Conservation (phyloP, 2,113 vertebrate species). For the Labeo rohita region DNA sequence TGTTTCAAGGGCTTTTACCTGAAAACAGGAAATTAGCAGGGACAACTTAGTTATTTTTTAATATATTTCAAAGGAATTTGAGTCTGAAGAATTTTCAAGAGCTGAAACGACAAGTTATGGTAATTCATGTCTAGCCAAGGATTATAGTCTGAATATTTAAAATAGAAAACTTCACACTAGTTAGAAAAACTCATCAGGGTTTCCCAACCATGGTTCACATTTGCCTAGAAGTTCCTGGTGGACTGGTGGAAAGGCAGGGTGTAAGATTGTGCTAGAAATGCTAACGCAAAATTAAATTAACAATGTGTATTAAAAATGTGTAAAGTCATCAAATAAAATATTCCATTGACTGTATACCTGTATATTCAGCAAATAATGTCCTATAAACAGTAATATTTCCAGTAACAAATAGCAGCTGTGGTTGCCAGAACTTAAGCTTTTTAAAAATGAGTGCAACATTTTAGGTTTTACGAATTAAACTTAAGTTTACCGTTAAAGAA, state of each 20-base stretch:
- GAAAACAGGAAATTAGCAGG: slow-evolving; percentile 51
- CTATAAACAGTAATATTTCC: too few species aligned
- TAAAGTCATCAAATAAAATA: too few species aligned
- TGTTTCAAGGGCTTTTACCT: slow-evolving; percentile 2
- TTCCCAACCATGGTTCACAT: neutral
- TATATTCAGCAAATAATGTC: too few species aligned
- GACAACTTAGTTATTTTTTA: neutral
- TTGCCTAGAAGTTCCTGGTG: neutral
- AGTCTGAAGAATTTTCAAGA: neutral
- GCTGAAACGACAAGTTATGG: neutral
- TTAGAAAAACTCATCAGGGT: neutral
- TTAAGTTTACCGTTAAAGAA: too few species aligned
- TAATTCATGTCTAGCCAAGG: neutral
- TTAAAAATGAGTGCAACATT: too few species aligned
- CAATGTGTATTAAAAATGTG: too few species aligned
- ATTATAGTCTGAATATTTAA: neutral
- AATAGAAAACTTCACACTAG: neutral
- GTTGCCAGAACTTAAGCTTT: too few species aligned
- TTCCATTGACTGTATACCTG: too few species aligned
- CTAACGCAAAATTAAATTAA: too few species aligned
- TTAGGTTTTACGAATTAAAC: too few species aligned
- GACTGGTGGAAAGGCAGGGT: neutral
- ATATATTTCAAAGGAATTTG: neutral
- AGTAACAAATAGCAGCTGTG: too few species aligned
- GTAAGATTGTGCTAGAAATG: neutral